A percentile compares a stretch with the other conserved stretches of the same genome.
phyloP scores from a whole-genome alignment of 2,888 invertebrate species.

The Lucinisca nassula region DNA sequence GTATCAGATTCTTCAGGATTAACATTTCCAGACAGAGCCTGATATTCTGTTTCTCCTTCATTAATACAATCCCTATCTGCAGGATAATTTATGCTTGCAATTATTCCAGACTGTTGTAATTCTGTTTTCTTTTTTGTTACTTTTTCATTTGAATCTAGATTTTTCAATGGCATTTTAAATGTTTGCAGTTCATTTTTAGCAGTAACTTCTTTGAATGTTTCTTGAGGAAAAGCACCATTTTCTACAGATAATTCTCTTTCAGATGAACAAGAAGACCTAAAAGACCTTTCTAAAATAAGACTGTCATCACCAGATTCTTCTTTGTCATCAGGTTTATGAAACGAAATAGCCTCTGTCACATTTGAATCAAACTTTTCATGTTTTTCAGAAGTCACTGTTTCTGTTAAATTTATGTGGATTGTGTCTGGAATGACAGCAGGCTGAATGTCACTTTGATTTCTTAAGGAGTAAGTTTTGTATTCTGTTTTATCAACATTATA shows the following conservation, averaged over 20 bases:
- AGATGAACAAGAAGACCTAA: conserved; percentile 58
- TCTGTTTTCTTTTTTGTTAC: conserved; percentile 21
- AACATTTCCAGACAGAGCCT: not conserved
- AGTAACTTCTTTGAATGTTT: conserved; percentile 32
- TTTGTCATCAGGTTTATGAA: conserved; percentile 50
- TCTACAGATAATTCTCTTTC: conserved; percentile 59
- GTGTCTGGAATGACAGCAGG: conserved; percentile 74
- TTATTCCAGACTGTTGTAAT: conserved; percentile 55
- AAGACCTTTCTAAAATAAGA: conserved; percentile 60
- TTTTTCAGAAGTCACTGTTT: conserved; percentile 69
- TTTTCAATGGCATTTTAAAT: conserved; percentile 35
- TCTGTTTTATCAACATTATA: conserved; percentile 84
- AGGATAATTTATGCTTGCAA: conserved; percentile 49
- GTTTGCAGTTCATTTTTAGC: conserved; percentile 31
- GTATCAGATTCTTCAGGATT: conserved; percentile 58
- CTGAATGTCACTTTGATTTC: conserved; percentile 56
- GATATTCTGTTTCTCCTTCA: not conserved
- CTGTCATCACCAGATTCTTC: conserved; percentile 34
- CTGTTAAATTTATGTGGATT: conserved; percentile 78
- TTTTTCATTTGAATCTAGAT: not conserved
- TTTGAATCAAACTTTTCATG: conserved; percentile 72
- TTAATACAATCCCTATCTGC: not conserved
- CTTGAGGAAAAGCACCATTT: conserved; percentile 60
- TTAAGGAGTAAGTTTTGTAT: conserved; percentile 76
- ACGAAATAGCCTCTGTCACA: conserved; percentile 67